Base-by-base conservation (phyloP, 2,888 invertebrate species). In the Torymus auratus region DNA sequence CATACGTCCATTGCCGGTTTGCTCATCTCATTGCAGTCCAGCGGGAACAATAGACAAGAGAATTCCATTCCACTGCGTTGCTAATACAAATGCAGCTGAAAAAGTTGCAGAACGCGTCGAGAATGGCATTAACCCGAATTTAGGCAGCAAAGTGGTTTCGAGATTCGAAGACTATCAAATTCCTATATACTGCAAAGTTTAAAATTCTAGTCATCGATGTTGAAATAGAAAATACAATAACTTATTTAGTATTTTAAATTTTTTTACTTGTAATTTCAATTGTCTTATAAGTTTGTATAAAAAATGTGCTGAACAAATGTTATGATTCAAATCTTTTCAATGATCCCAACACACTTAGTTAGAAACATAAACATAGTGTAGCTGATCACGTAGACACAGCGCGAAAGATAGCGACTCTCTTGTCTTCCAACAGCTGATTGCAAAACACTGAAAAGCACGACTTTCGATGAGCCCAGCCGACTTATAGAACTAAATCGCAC, bases 1-100 rank as follows among this genome's bases (percentile, higher is more conserved):
- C 4, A 91, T 92, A 13, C 91, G 90, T 14, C 92, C 93, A 0
- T 84, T 94, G 50, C 92, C 93, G 0, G 88, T 91, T 1, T 95
- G 95, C 90, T 91, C 91, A 78, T 87, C 90, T 0, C 90, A 91
- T 13, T 94, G 94, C 90, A 89, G 87, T 55, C 88, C 91, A 5
- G 87, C 86, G 4, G 89, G 89, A 0, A 91, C 90, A 83, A 89
- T 91, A 81, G 86, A 90, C n/a, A 93, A 93, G 87, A 89, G 90
- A 0, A 90, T 92, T 58, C 86, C 89, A n/a, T 91, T 92, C 74
- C 90, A 92, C 82, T 93, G 92, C 83, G 88, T 92, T 55, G 82
- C 79, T 0, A 84, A 71, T 11, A 83, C 78, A 2, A 84, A 72
- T 14, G 83, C 86, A 1, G 81, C 88, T 2, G 69, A 86, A 11